Conservation (phyloP, 2,113 vertebrate species). For the Laterallus jamaicensis region DNA sequence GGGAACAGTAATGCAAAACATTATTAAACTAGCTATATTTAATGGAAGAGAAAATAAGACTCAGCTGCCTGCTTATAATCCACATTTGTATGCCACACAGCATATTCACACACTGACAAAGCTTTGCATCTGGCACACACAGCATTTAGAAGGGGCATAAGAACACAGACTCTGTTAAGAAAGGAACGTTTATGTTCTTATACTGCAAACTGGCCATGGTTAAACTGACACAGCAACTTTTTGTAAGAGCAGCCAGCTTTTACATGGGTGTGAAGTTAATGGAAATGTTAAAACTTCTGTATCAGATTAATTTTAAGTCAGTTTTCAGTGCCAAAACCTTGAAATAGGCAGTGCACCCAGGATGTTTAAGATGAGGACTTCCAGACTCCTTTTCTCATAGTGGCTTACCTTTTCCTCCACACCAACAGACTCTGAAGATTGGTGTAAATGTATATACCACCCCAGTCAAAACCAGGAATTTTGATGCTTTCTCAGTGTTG, state of each 20-base stretch:
- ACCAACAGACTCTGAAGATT: neutral
- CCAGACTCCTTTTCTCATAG: neutral
- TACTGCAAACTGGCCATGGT: neutral
- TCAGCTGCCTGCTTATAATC: neutral
- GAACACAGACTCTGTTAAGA: neutral
- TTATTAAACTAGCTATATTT: neutral
- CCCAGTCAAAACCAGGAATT: neutral
- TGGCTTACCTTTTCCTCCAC: neutral
- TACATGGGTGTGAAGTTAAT: neutral
- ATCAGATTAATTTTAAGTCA: neutral
- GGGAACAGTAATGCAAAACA: neutral
- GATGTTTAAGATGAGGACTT: neutral
- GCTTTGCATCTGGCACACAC: neutral
- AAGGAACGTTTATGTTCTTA: neutral
- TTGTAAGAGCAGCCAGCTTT: neutral
- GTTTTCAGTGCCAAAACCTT: neutral
- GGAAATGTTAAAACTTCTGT: neutral
- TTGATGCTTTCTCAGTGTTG: neutral
- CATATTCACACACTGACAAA: neutral
- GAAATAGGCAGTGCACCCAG: neutral
- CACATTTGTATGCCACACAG: neutral
- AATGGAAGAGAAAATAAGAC: neutral
- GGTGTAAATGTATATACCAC: neutral
- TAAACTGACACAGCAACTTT: neutral
- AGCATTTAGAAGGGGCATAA: neutral